These are phyloP conservation scores for Sepiola atlantica DNA, from an alignment of 2,888 invertebrate genomes.

Conservation along the genomic window DNA sequence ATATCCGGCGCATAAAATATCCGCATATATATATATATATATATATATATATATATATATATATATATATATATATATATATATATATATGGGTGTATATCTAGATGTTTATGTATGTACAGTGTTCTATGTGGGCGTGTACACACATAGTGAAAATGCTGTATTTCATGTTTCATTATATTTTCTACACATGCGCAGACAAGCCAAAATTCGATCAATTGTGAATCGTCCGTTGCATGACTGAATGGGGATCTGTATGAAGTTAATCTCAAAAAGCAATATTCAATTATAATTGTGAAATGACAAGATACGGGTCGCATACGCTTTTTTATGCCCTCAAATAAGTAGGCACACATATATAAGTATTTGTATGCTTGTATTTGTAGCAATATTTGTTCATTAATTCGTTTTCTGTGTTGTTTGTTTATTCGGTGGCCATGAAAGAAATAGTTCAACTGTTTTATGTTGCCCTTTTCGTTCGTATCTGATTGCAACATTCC, in stretches of 20 bases:
- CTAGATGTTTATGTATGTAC: no score
- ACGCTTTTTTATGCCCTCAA: not conserved
- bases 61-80: not conserved
- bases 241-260: not conserved
- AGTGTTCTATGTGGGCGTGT: no score
- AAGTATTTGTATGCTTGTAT: not conserved
- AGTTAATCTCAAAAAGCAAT: not conserved
- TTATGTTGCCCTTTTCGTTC: not conserved
- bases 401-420: not conserved
- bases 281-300: not conserved
- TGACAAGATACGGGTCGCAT: not conserved
- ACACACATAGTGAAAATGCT: no score
- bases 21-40: not conserved
- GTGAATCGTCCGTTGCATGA: not conserved
- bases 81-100: not conserved
- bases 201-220: not conserved
- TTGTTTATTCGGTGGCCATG: not conserved
- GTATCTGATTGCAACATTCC: not conserved
- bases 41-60: not conserved
- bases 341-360: not conserved
- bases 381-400: not conserved
- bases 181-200: not conserved
- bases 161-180: no score
- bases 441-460: not conserved
- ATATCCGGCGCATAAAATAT: no score